Percentiles rank a stretch among this genome's conserved stretches.
These are phyloP conservation scores for Gobiocypris rarus DNA, from an alignment of 2,113 vertebrate species.

Conservation along the genomic window DNA sequence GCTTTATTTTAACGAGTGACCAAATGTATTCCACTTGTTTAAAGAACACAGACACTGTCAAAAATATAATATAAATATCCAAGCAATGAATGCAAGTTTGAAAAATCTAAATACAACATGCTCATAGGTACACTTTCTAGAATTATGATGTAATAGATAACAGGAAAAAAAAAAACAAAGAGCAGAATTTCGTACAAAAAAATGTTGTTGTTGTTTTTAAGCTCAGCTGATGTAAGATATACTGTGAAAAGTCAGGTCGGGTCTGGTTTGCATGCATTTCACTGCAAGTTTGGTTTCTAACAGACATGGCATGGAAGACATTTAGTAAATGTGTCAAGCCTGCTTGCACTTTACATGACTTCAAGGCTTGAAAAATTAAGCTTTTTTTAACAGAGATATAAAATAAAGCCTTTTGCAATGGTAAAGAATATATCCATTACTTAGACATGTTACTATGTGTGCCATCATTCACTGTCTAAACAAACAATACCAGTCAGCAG, in stretches of 20 bases:
- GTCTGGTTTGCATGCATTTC: not conserved
- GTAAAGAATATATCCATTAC: not conserved
- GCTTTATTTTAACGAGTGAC: not conserved
- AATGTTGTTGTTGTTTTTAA: too few relatives aligned
- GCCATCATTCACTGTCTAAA: not conserved
- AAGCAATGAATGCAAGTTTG: not conserved
- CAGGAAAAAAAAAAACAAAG: not conserved
- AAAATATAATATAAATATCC: not conserved
- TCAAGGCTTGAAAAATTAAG: too few relatives aligned
- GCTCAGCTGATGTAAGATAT: too few relatives aligned
- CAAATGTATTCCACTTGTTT: not conserved
- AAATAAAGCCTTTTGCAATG: not conserved
- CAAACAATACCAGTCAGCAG: not conserved
- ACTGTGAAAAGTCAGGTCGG: not conserved
- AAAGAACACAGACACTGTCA: not conserved
- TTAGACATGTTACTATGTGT: not conserved
- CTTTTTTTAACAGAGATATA: too few relatives aligned
- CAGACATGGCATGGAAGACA: not conserved
- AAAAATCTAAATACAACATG: not conserved
- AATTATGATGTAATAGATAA: not conserved
- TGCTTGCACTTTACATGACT: too few relatives aligned
- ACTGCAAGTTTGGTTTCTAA: not conserved
- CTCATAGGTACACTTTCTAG: not conserved
- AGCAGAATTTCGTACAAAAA: not conserved
- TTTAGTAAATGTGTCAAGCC: too few relatives aligned